These are phyloP conservation scores for Phrynosoma blainvillii DNA, from an alignment of 2,113 vertebrate species.

Conservation along the genomic window DNA sequence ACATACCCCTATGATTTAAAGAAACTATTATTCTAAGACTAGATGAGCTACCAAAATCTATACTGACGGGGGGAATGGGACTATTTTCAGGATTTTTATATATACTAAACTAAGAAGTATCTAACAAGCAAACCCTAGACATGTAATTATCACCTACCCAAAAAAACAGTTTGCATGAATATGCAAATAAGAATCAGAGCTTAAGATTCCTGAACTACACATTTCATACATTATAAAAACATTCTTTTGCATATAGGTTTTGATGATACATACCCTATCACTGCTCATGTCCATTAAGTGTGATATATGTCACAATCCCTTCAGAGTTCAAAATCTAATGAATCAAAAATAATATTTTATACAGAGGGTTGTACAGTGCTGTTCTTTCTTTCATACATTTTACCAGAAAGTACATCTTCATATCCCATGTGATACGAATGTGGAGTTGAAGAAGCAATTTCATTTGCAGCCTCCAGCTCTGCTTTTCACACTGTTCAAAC, in stretches of 20 bases:
- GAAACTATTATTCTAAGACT: no score
- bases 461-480: neutral
- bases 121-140: no score
- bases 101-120: no score
- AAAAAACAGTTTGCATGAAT: no score
- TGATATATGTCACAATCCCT: neutral
- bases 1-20: no score
- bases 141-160: no score
- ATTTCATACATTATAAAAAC: neutral
- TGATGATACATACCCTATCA: no score
- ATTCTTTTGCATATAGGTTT: neutral
- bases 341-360: neutral
- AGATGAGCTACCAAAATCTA: no score
- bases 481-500: neutral
- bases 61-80: no score
- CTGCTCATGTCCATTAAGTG: no score
- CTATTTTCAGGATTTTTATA: no score
- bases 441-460: neutral
- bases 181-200: neutral
- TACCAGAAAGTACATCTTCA: no score
- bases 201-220: neutral
- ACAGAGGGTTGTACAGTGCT: neutral
- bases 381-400: neutral
- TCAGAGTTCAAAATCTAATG: neutral
- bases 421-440: neutral